phyloP scores from a whole-genome alignment of 2,113 vertebrate genomes.

The Podarcis muralis region DNA sequence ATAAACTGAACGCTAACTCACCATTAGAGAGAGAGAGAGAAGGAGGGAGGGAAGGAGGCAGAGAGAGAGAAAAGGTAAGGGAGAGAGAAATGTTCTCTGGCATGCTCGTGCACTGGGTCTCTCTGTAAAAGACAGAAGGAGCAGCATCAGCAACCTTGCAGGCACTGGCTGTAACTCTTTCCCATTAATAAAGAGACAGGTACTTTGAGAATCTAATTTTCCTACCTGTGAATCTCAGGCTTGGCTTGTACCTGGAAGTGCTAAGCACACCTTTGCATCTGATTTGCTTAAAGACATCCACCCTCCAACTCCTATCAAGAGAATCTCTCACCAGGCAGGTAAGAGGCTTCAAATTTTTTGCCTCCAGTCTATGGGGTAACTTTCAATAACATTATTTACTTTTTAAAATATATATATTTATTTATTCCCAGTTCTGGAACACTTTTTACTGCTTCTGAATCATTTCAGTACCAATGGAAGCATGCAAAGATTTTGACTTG shows the following conservation, averaged over 20 bases:
- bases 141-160: slow-evolving; percentile 69
- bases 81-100: slow-evolving; percentile 59
- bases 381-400: slow-evolving; percentile 56
- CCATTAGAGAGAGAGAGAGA: slow-evolving; percentile 43
- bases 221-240: slow-evolving; percentile 67
- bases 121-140: slow-evolving; percentile 69
- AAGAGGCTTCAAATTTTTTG: slow-evolving; percentile 73
- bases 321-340: slow-evolving; percentile 74
- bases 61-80: slow-evolving; percentile 37
- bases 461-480: slow-evolving; percentile 55
- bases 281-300: slow-evolving; percentile 65
- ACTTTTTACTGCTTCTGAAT: slow-evolving; percentile 42
- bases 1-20: slow-evolving; percentile 69
- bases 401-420: slow-evolving; percentile 39
- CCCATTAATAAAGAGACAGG: slow-evolving; percentile 60
- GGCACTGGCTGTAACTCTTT: slow-evolving; percentile 68
- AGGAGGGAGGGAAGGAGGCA: slow-evolving; percentile 43
- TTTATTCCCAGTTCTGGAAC: not conserved
- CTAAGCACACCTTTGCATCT: slow-evolving; percentile 66
- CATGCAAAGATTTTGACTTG: not conserved
- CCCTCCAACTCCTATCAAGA: slow-evolving; percentile 67
- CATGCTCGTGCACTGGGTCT: slow-evolving; percentile 66
- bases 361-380: slow-evolving; percentile 57
- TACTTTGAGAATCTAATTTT: slow-evolving; percentile 72
- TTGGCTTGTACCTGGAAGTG: slow-evolving; percentile 67